Evolutionary conservation across 2,888 invertebrate genomes (phyloP).

Genomic region (Icerya purchasi): DNA sequence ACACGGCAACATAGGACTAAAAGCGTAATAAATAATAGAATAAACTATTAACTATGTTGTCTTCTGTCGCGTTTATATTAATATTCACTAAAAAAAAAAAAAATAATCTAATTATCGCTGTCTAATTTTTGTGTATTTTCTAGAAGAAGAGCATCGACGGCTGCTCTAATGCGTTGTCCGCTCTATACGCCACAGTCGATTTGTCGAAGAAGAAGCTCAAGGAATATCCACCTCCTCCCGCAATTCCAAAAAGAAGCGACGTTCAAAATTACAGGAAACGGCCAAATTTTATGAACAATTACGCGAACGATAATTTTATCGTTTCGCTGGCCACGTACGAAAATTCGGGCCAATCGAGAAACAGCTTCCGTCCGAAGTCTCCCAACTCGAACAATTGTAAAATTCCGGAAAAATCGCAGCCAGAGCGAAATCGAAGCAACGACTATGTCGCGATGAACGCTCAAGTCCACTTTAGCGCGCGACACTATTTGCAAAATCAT

Average conservation of each 20-base stretch:
- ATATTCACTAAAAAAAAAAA: too few species aligned
- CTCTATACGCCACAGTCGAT: conserved; percentile 49
- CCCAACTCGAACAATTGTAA: background rate
- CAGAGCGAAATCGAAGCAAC: background rate
- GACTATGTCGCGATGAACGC: background rate
- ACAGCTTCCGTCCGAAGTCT: background rate
- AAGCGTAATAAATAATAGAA: too few species aligned
- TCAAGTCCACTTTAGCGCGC: background rate
- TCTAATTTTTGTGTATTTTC: too few species aligned
- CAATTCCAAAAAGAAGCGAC: background rate
- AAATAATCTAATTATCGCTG: too few species aligned
- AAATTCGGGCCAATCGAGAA: background rate
- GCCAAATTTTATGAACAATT: background rate
- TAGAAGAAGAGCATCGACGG: too few species aligned
- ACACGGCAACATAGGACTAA: too few species aligned
- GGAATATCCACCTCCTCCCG: background rate
- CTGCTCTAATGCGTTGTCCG: too few species aligned
- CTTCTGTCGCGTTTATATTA: too few species aligned
- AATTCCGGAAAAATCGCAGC: background rate
- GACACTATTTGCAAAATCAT: too few species aligned
- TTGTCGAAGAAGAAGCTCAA: conserved; percentile 33
- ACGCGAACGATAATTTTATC: background rate
- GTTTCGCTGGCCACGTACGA: background rate
- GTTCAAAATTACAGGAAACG: background rate
- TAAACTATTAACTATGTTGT: too few species aligned